Base-by-base conservation (phyloP, 2,888 invertebrate genomes). In the Subacronicta megacephala region DNA sequence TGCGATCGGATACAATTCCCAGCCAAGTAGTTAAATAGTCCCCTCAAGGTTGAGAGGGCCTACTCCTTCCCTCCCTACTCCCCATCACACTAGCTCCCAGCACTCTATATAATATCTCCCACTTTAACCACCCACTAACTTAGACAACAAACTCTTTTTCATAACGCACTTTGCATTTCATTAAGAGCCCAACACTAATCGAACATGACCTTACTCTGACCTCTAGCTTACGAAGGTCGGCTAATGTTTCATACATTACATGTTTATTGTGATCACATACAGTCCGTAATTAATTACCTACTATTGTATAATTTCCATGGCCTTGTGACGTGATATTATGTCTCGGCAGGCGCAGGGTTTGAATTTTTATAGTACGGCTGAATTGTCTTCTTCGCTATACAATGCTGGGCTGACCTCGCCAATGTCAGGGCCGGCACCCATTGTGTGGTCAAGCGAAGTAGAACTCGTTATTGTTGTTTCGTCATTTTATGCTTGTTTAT, bases 371-470 rank as follows among this genome's bases (percentile, higher is more conserved):
- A 46, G 45, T 50, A 57, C 72, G 77, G 62, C 60, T 65, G 75
- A 72, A 80, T 81, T 72, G 81, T 86, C 81, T 81, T 82, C 67
- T 79, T 74, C 70, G 70, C 42, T 55, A 61, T 79, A 82, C 83
- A 84, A 79, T 78, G 82, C 82, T 73, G 81, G 64, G 62, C 62
- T 75, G 84, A 83, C 90, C 89, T 88, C 80, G 85, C 50, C 78
- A 90, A 87, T 88, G 89, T 89, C 90, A 90, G 77, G 90, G 87
- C 63, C 83, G 57, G 51, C 74, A 70, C 36, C 72, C 67, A 81
- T 78, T 83, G 78, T 81, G 75, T 75, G 74, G 70, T 81, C 84
- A 71, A 78, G 78, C 71, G 80, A 81, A 80, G 66, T 84, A 82
- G 79, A 77, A 80, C 79, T 62, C 76, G 71, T 65, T 78, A 77